Evolutionary conservation across 2,888 invertebrate species (phyloP), one percentile per base, ranked within the genome.

Genomic region (Seira musarum): DNA sequence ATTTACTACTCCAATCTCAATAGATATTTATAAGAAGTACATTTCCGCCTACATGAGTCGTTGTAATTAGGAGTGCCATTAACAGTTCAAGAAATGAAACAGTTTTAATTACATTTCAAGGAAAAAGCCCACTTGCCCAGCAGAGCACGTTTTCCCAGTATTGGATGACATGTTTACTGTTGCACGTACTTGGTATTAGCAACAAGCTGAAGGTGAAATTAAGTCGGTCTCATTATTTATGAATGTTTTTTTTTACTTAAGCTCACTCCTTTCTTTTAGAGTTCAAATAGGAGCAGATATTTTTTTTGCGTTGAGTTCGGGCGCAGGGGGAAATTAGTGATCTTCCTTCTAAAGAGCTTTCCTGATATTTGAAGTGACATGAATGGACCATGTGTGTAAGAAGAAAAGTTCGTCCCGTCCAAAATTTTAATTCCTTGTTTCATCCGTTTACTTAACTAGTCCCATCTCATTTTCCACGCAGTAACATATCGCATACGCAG

Each of bases 311-410:
- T 21, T n/a, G 1, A n/a, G 25, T 25, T 63, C 21, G 10, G 15
- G 60, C 60, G 17, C 24, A 25, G 65, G 63, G 22, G 25, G 8
- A 17, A 65, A 30, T 15, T 15, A 24, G 65, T 65, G 65, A 30
- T 60, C 60, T 21, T 60, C n/a, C n/a, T 19, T 60, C 60, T 21
- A 21, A 13, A 13, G 60, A n/a, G 22, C 60, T 60, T 60, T 60
- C 60, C 71, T 63, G 21, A 63, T 71, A 65, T 73, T 57, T 73
- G 65, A 73, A 73, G 25, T 65, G 65, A 65, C 73, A 49, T 65
- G 65, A 73, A 65, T 53, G 73, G 53, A 57, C 73, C 73, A 73
- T 73, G 73, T 73, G 73, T 65, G 65, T 73, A 73, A 66, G 60
- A 60, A 60, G 13, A 13, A 60, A 19, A 15, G 15, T 21, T 22